Evolutionary conservation across 2,113 vertebrate genomes (phyloP), one percentile per base, ranked within the genome.

Genomic region (Siniperca knerii): DNA sequence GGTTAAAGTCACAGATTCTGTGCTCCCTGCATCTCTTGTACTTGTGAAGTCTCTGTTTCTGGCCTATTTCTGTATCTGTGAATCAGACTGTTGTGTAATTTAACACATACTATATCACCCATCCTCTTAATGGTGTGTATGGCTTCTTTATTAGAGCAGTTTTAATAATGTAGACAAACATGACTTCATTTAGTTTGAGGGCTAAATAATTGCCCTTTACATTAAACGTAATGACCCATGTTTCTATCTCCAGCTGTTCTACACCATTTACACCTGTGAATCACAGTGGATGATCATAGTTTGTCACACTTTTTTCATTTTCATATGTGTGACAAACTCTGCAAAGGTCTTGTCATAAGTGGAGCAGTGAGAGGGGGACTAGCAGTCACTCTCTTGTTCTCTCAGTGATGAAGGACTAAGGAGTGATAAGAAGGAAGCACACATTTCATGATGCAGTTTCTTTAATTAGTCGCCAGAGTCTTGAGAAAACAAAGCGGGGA

Each of bases 381-480:
- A 64, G 42, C 58, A 67, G 58, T 87, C 62, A 57, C 58, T 55
- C 52, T 75, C 50, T 52, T 73, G 52, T 83, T 88, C 85, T 85
- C 33, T 73, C n/a, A 52, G 66, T 75, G 84, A 82, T 77, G 57
- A 87, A 80, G 79, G 81, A 81, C 58, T 70, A 71, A 58, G 58
- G 60, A 75, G 83, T 61, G 75, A 87, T 85, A 72, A 82, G 67
- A 83, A 83, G 61, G 81, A 85, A 75, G 75, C 75, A 52, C 85
- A 81, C 79, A 74, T 92, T 85, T 82, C 70, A 75, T 83, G 78
- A 87, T 71, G 75, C 61, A 12, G 70, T 87, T 88, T 90, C 86
- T 91, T 89, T 94, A 93, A 96, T 94, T 95, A 95, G 91, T 93
- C 71, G 82, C 82, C 87, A 83, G 86, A 87, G 88, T 92, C 81